Percentiles rank a stretch among this genome's conserved stretches.
Conservation (phyloP, 2,797 vertebrate species). For the Catamblyrhynchus diadema region DNA sequence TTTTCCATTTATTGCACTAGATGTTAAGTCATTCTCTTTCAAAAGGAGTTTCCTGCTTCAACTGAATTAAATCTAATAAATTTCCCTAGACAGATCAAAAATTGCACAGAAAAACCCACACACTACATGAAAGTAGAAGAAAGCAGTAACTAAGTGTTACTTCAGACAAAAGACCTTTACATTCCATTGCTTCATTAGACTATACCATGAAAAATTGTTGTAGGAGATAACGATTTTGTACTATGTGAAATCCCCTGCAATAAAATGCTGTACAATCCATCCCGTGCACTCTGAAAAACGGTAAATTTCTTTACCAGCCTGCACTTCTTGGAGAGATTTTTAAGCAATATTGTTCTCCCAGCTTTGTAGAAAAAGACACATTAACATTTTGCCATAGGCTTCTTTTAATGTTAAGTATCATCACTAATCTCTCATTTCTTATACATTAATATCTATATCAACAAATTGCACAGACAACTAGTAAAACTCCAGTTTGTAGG, state of each 20-base stretch:
- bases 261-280: slow-evolving; percentile 54
- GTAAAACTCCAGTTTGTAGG: background rate
- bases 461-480: background rate
- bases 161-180: slow-evolving; percentile 54
- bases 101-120: slow-evolving; percentile 31
- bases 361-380: background rate
- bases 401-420: background rate
- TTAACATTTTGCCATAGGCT: background rate
- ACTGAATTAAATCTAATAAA: slow-evolving; percentile 36
- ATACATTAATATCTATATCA: background rate
- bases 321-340: background rate
- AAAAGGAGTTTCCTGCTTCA: slow-evolving; percentile 27
- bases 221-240: slow-evolving; percentile 54
- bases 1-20: slow-evolving; percentile 20
- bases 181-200: slow-evolving; percentile 65
- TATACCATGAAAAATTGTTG: slow-evolving; percentile 53
- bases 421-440: background rate
- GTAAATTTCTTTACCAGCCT: slow-evolving; percentile 30
- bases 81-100: slow-evolving; percentile 53
- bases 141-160: slow-evolving; percentile 43
- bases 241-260: slow-evolving; percentile 35
- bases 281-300: slow-evolving; percentile 24
- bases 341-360: background rate
- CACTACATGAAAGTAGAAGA: slow-evolving; percentile 45
- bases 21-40: slow-evolving; percentile 36